phyloP scores from a whole-genome alignment of 2,888 invertebrate genomes.

The Aporophyla lueneburgensis region DNA sequence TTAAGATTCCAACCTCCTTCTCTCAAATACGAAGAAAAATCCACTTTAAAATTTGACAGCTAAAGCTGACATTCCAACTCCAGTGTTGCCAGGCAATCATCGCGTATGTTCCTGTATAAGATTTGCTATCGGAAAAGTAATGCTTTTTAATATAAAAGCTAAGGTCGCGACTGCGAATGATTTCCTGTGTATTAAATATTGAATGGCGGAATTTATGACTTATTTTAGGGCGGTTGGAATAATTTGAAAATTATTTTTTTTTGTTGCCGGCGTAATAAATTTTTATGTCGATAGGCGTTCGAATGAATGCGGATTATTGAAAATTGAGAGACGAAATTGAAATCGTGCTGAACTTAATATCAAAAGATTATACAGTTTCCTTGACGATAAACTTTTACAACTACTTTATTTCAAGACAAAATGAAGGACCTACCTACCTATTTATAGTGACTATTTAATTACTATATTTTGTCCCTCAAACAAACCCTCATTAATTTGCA shows the following conservation, averaged over 20 bases:
- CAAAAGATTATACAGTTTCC: slow-evolving; percentile 27
- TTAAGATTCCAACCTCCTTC: slow-evolving; percentile 81
- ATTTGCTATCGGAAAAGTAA: slow-evolving; percentile 72
- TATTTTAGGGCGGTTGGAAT: slow-evolving; percentile 67
- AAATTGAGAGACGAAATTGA: slow-evolving; percentile 56
- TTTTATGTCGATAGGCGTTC: slow-evolving; percentile 64
- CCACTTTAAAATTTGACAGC: slow-evolving; percentile 38
- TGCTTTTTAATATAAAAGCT: slow-evolving; percentile 75
- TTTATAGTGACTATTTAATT: neutral
- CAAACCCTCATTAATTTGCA: neutral
- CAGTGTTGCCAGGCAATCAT: slow-evolving; percentile 52
- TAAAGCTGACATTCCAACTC: slow-evolving; percentile 39
- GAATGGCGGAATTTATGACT: slow-evolving; percentile 75
- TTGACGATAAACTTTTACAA: slow-evolving; percentile 23
- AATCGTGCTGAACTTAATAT: slow-evolving; percentile 44
- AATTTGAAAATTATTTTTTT: slow-evolving; percentile 66
- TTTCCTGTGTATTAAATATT: slow-evolving; percentile 79
- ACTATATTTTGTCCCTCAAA: neutral
- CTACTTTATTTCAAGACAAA: neutral
- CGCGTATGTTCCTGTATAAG: slow-evolving; percentile 70
- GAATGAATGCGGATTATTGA: slow-evolving; percentile 66
- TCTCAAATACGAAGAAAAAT: slow-evolving; percentile 39
- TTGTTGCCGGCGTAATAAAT: slow-evolving; percentile 66
- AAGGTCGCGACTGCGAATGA: slow-evolving; percentile 74
- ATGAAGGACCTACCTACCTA: neutral